Evolutionary conservation across 1,140 invertebrate species (phyloP), one percentile per base, ranked within the genome.

Genomic region (Spodoptera frugiperda): DNA sequence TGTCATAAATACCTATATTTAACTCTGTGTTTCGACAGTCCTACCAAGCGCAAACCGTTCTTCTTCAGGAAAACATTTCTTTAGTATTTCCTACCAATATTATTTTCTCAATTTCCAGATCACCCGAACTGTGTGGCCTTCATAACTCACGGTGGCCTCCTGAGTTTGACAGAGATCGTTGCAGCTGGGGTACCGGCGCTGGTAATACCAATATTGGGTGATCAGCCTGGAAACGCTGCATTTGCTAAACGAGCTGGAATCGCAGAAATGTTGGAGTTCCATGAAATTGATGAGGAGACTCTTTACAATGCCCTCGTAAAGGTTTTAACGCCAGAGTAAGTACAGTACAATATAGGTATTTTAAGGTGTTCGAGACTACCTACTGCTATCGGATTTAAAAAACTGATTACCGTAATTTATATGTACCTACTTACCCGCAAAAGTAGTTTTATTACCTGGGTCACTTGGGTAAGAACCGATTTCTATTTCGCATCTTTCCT

Each of bases 131-230:
- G 89, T 25, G 86, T 88, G 75, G 78, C 95, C 0, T 96, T 96
- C 78, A 94, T 96, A 33, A 94, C 94, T 4, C 95, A 95, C 78
- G 95, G 95, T 65, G 95, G 96, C 5, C 80, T 94, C 11, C 89
- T 95, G 12, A 94, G 95, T 44, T 78, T 92, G n/a, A 94, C 91
- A 5, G 90, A 92, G 79, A 83, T 87, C 0, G 82, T 84, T 0
- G 78, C 83, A 3, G 79, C 83, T 49, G 90, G 90, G 0, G 87
- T 93, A 2, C 91, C 90, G 0, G 70, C 88, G 9, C 25, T 93
- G 0, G 82, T 84, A 1, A 79, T 91, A 21, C 89, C 91, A 5
- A 77, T 93, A 4, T 85, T 91, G 39, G 89, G 89, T 0, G 91
- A 94, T 72, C 88, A 95, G 93, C 85, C 74, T 89, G 95, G 86